These are phyloP conservation scores for Lasioglossum calceatum DNA, from an alignment of 2,888 invertebrate species.

Conservation along the genomic window DNA sequence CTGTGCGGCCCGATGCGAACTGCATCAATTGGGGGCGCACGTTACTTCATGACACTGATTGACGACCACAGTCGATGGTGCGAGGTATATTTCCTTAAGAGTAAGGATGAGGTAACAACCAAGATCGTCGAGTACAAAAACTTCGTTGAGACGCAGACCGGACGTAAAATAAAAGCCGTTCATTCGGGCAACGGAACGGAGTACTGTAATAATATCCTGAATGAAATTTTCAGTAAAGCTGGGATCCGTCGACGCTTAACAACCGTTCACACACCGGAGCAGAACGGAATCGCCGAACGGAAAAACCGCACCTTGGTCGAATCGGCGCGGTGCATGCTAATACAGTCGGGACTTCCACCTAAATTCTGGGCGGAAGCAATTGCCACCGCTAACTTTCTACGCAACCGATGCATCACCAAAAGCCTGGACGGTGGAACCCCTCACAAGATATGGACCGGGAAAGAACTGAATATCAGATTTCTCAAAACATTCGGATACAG, in stretches of 20 bases:
- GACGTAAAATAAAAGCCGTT: not conserved
- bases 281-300: not conserved
- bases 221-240: not conserved
- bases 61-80: not conserved
- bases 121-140: not conserved
- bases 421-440: not conserved
- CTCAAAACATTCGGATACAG: constrained; percentile 1
- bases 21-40: not conserved
- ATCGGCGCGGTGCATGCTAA: constrained; percentile 15
- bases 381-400: not conserved
- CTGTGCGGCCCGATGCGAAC: constrained; percentile 24
- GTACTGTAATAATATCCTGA: not conserved
- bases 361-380: constrained; percentile 17
- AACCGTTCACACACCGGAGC: constrained; percentile 4
- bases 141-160: constrained; percentile 5
- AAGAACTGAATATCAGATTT: not conserved
- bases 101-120: not conserved
- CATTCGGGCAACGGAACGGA: constrained; percentile 20
- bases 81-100: constrained; percentile 23
- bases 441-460: not conserved
- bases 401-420: constrained; percentile 1
- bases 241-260: constrained; percentile 9
- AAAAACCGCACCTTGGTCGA: not conserved
- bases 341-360: not conserved
- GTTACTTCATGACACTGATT: not conserved